Conservation (phyloP, 1,140 invertebrate genomes). For the Conopomorpha cramerella region DNA sequence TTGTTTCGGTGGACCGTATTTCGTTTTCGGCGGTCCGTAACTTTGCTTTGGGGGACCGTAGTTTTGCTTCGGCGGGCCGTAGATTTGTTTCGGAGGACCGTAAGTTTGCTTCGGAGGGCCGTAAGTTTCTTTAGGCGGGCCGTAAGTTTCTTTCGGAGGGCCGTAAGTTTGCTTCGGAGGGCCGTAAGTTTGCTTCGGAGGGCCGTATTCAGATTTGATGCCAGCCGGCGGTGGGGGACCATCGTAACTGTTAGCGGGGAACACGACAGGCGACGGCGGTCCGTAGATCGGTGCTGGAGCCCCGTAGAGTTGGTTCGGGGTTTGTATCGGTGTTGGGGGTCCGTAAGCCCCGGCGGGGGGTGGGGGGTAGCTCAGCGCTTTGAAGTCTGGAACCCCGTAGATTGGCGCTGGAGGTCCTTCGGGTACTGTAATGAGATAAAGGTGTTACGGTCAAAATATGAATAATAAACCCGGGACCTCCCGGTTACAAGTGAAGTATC, state of each 20-base stretch:
- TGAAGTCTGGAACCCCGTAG: conserved; percentile 58
- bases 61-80: conserved; percentile 27
- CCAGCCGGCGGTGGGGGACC: conserved; percentile 47
- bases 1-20: conserved; percentile 39
- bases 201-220: conserved; percentile 42
- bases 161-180: conserved; percentile 35
- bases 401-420: conserved; percentile 58
- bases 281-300: conserved; percentile 47
- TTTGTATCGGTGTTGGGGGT: no score
- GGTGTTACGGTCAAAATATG: no score
- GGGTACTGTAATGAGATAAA: no score
- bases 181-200: conserved; percentile 31
- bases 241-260: conserved; percentile 35
- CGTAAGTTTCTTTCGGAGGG: conserved; percentile 36
- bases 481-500: no score
- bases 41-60: conserved; percentile 52
- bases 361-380: conserved; percentile 43
- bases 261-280: conserved; percentile 30
- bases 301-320: no score
- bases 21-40: conserved; percentile 26
- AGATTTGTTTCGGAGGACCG: conserved; percentile 31
- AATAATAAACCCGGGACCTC: no score
- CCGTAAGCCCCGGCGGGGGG: no score
- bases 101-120: conserved; percentile 27
- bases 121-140: conserved; percentile 30